Base-by-base conservation (phyloP, 2,797 vertebrate species). In the Podarcis lilfordi region DNA sequence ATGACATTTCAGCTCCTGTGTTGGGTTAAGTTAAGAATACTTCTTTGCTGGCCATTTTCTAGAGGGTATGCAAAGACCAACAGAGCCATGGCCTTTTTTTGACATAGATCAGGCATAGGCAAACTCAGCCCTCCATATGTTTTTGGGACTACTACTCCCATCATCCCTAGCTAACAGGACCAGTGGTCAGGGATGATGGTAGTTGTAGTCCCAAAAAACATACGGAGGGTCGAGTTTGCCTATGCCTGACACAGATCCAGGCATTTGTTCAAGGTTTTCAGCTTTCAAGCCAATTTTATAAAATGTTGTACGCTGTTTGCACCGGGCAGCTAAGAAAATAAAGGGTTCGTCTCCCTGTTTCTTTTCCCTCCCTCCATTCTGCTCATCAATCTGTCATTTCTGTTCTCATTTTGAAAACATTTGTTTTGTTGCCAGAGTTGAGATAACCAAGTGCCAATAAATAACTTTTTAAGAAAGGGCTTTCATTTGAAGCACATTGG, bases 401-500 rank as follows among this genome's bases (percentile, higher is more conserved):
- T 91, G 25, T 77, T 74, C 55, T 50, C 61, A 72, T 69, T 40
- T 82, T 74, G 27, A 89, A 89, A 91, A 90, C 91, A 94, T 82
- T 59, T 50, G 75, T 80, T 94, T 94, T 27, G 69, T 29, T 86
- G 84, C 84, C 88, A 89, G 59, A 82, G 32, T 29, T 79, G 10
- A 93, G 86, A 75, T 82, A 84, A 82, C 80, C 86, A 89, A 93
- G 61, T 92, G 71, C 69, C 86, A 92, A 90, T 91, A 95, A 95
- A 94, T 94, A 94, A 94, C 90, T 85, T 85, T 55, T 55, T 95
- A 91, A 94, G 93, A 94, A 93, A 88, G 92, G 89, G 89, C 84
- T 87, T 93, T 82, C 0, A 43, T 86, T 93, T 87, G 87, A 92
- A 88, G 90, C 94, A 91, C 86, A 94, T 89, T 91, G 93, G 50